phyloP scores from a whole-genome alignment of 2,888 invertebrate species.

The Agrotis ipsilon region DNA sequence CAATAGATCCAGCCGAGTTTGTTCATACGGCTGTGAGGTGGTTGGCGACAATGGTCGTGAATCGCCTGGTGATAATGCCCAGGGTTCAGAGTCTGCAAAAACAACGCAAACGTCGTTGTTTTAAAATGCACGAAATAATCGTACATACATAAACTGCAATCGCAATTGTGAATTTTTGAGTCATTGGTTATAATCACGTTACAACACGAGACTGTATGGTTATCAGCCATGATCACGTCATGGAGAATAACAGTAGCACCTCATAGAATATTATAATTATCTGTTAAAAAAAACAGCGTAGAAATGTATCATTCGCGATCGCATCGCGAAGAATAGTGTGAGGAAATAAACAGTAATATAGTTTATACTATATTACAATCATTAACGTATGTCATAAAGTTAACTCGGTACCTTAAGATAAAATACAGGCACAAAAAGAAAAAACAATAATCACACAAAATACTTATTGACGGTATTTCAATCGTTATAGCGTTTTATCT shows the following conservation, averaged over 20 bases:
- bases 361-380: not conserved
- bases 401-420: not conserved
- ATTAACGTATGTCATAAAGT: not conserved
- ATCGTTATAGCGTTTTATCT: not conserved
- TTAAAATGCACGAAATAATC: not conserved
- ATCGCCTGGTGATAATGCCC: not conserved
- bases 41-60: not conserved
- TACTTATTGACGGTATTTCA: not conserved
- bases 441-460: not conserved
- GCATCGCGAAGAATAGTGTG: not conserved
- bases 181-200: constrained; percentile 10
- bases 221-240: constrained; percentile 19
- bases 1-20: not conserved
- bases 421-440: not conserved
- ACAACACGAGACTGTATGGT: constrained; percentile 13
- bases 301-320: not conserved
- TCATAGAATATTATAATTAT: not conserved
- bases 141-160: not conserved
- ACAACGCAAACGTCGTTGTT: constrained; percentile 5
- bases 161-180: not conserved
- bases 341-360: not conserved
- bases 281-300: constrained; percentile 1
- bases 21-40: not conserved
- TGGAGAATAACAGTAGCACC: constrained; percentile 9
- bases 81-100: constrained; percentile 2